Evolutionary conservation across 2,888 invertebrate genomes (phyloP).

Genomic region (Euproctis similis): DNA sequence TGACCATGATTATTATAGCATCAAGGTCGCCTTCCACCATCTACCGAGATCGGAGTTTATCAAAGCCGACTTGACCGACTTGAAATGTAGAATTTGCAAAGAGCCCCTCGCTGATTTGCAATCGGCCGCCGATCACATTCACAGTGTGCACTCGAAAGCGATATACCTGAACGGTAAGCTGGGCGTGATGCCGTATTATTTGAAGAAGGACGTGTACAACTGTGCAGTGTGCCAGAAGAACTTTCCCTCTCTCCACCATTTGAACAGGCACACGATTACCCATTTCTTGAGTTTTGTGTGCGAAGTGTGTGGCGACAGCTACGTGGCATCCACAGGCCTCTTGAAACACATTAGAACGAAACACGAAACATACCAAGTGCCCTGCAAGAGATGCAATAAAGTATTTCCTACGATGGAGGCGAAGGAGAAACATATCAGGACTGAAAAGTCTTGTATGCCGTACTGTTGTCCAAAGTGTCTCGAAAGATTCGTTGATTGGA

Average conservation of each 20-base stretch:
- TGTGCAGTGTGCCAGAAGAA: slow-evolving; percentile 55
- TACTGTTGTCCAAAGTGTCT: slow-evolving; percentile 56
- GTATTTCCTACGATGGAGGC: slow-evolving; percentile 60
- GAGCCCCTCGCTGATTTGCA: slow-evolving; percentile 34
- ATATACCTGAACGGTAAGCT: slow-evolving; percentile 40
- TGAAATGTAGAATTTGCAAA: slow-evolving; percentile 46
- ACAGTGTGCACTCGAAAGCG: slow-evolving; percentile 28
- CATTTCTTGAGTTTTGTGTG: slow-evolving; percentile 61
- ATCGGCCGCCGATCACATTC: slow-evolving; percentile 40
- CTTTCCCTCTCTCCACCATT: slow-evolving; percentile 48
- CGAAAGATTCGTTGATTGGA: slow-evolving; percentile 55
- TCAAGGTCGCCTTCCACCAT: slow-evolving; percentile 53
- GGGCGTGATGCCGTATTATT: slow-evolving; percentile 57
- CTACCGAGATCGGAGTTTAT: slow-evolving; percentile 58
- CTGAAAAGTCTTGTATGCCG: slow-evolving; percentile 57
- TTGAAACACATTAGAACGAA: slow-evolving; percentile 52
- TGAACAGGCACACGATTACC: slow-evolving; percentile 59
- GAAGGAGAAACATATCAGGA: slow-evolving; percentile 51
- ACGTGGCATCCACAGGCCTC: slow-evolving; percentile 53
- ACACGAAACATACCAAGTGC: slow-evolving; percentile 54
- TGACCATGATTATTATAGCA: slow-evolving; percentile 48
- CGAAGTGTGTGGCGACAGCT: slow-evolving; percentile 59
- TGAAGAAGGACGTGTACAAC: slow-evolving; percentile 42
- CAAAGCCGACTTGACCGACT: slow-evolving; percentile 52
- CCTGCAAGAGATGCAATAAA: slow-evolving; percentile 51